Evolutionary conservation across 2,888 invertebrate species (phyloP), one percentile per base, ranked within the genome.

Genomic region (Hirtodrosophila trivittata): DNA sequence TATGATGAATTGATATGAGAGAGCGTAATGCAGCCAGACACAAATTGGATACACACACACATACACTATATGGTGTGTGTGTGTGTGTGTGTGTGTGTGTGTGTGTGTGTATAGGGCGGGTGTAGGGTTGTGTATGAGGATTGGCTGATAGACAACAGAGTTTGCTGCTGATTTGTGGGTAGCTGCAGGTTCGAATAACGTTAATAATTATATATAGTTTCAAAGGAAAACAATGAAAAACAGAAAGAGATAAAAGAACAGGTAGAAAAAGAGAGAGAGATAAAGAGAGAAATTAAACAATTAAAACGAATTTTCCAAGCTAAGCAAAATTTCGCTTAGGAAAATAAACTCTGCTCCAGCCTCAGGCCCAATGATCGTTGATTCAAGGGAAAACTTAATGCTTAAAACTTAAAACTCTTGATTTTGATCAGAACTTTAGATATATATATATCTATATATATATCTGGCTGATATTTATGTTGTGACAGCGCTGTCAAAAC

Each of bases 1-100:
- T 89, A 88, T 88, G 89, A 89, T 89, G 89, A 89, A 88, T 89
- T 89, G 89, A 89, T 86, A 86, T 78, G 72, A 74, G 67, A 68
- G 70, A 43, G 45, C 43, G 66, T 46, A 77, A 52, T 85, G 85
- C 78, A 85, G 57, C 57, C 81, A 63, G 66, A 77, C 84, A 74
- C 62, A 74, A 76, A 76, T 74, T 74, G 76, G 73, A 76, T 66
- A 66, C 43, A 66, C 26, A 67, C 42, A 62, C 35, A 70, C 16
- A 33, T 10, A 50, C 38, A 38, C 18, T 18, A 32, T 10, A 37
- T 9, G 6, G 5, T 18, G 14, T 13, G n/a, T 32, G 28, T n/a
- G 25, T n/a, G 32, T 21, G 18, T 21, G 18, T 21, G 18, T 21
- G 16, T n/a, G n/a, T 1, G n/a, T 4, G 13, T 3, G 30, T 12